Evolutionary conservation across 35 echinoderm and acorn worm genomes (phyloP).

Genomic region (Stichopus chloronotus): DNA sequence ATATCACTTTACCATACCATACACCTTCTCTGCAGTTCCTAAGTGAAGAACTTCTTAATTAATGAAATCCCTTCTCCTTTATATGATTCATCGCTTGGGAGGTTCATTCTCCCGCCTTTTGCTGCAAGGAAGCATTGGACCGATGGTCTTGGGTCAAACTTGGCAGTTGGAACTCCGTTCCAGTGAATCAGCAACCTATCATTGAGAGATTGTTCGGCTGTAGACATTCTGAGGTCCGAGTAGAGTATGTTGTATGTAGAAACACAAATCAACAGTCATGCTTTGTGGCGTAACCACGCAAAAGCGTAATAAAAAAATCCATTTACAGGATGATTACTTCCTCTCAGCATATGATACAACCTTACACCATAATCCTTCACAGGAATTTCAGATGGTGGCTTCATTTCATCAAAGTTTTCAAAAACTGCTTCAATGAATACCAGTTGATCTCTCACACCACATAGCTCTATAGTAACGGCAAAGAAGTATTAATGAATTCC

Average conservation of each 20-base stretch:
- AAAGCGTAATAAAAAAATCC: neutral
- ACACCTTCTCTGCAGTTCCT: slow-evolving; percentile 2
- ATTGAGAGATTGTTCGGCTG: slow-evolving; percentile 10
- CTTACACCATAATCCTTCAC: slow-evolving; percentile 1
- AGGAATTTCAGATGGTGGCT: slow-evolving; percentile 3
- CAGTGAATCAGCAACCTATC: slow-evolving; percentile 11
- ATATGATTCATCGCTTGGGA: neutral
- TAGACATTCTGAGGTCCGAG: slow-evolving; percentile 22
- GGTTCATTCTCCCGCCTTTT: slow-evolving; percentile 3
- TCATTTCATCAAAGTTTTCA: slow-evolving; percentile 20
- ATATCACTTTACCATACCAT: neutral
- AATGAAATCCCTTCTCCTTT: slow-evolving; percentile 31
- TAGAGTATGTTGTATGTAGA: slow-evolving; percentile 42
- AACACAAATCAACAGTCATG: neutral
- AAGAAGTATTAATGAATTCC: slow-evolving; percentile 9
- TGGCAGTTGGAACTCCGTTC: slow-evolving; percentile 18
- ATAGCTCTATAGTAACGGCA: neutral
- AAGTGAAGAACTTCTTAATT: neutral
- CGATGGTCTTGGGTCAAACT: slow-evolving; percentile 16
- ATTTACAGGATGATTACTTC: no score
- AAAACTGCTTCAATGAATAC: neutral
- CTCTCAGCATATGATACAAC: neutral
- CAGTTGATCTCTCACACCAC: slow-evolving; percentile 14
- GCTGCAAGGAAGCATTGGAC: neutral
- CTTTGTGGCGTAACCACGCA: slow-evolving; percentile 24